phyloP scores from a whole-genome alignment of 2,888 invertebrate genomes.

The Macaria liturata region DNA sequence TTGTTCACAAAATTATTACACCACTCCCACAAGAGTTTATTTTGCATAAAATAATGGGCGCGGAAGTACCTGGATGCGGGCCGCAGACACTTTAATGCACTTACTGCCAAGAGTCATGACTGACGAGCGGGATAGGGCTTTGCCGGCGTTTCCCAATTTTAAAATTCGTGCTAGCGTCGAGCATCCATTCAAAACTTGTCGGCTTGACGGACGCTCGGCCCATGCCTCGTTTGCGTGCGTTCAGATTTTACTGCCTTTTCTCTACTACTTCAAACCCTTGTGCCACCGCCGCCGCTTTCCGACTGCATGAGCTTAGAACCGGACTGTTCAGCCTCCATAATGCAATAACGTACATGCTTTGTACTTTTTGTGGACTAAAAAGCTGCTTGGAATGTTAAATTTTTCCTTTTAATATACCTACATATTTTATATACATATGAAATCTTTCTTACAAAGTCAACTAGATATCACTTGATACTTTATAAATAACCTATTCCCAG shows the following conservation, averaged over 20 bases:
- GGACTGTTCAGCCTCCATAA: neutral
- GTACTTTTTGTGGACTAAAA: no score
- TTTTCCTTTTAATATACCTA: no score
- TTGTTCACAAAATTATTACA: constrained; percentile 68
- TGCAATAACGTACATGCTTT: constrained; percentile 7
- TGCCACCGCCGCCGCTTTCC: constrained; percentile 7
- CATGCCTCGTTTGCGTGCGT: constrained; percentile 40
- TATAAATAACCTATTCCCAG: constrained; percentile 8
- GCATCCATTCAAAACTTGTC: constrained; percentile 47
- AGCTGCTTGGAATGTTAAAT: no score
- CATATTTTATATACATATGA: no score
- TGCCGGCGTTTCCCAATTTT: constrained; percentile 45
- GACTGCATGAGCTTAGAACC: neutral
- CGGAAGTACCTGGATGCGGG: constrained; percentile 50
- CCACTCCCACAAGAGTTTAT: constrained; percentile 54
- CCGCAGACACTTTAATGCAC: constrained; percentile 65
- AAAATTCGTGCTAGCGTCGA: constrained; percentile 43
- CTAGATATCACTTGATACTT: no score
- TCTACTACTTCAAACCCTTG: constrained; percentile 20
- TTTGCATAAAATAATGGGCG: constrained; percentile 71
- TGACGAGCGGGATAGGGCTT: constrained; percentile 51
- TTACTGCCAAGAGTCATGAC: constrained; percentile 54
- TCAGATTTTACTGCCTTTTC: constrained; percentile 37
- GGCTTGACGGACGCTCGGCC: constrained; percentile 41
- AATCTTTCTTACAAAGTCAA: no score